Conservation (phyloP, 2,113 vertebrate genomes). For the Setophaga kirtlandii region DNA sequence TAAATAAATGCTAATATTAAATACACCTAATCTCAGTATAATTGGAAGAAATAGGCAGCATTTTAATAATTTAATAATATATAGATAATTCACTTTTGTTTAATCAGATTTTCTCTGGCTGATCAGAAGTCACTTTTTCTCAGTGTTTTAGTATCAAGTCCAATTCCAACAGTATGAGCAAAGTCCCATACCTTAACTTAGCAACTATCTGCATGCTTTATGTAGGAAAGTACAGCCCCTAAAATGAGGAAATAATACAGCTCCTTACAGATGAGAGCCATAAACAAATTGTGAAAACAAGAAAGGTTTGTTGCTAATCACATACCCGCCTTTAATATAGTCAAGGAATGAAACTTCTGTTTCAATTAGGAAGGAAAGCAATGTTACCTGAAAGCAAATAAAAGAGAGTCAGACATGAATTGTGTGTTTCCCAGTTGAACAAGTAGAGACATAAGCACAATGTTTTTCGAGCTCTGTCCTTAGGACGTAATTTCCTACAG, state of each 20-base stretch:
- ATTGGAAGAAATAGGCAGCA: not conserved
- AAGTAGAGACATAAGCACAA: slow-evolving; percentile 28
- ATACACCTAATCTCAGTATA: not conserved
- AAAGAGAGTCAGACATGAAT: slow-evolving; percentile 53
- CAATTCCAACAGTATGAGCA: not conserved
- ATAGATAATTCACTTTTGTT: not conserved
- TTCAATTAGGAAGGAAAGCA: slow-evolving; percentile 97
- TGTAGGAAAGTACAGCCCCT: not conserved
- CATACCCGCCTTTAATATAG: slow-evolving; percentile 99
- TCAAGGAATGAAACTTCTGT: slow-evolving; percentile 98
- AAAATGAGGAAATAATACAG: not conserved
- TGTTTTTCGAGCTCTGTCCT: not conserved
- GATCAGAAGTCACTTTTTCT: not conserved
- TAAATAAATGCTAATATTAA: not conserved
- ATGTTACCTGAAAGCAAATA: slow-evolving; percentile 87
- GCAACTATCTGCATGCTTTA: not conserved
- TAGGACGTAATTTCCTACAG: not conserved
- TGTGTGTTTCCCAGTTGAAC: slow-evolving; percentile 12
- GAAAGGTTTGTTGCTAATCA: slow-evolving; percentile 46
- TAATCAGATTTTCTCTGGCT: not conserved
- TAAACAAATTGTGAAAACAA: not conserved
- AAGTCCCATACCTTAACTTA: not conserved
- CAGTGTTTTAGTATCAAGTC: not conserved
- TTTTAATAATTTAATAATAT: not conserved
- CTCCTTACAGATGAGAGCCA: not conserved